phyloP scores from a whole-genome alignment of 2,113 vertebrate genomes.

The Zapornia atra region DNA sequence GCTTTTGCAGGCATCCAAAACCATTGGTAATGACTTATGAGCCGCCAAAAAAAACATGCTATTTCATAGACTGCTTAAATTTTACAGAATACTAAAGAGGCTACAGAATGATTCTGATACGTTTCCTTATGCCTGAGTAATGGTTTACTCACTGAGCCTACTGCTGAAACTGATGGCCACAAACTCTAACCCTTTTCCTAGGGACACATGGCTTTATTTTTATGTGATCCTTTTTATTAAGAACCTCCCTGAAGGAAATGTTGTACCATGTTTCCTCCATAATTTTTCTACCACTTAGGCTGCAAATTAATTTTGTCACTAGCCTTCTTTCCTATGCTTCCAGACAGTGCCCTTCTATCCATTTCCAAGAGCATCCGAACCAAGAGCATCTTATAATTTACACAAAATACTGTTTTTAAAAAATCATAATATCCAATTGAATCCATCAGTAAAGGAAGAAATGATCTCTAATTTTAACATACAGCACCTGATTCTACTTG shows the following conservation, averaged over 20 bases:
- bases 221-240: background rate
- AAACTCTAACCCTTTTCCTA: background rate
- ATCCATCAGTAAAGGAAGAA: background rate
- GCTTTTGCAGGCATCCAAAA: slow-evolving; percentile 21
- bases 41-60: background rate
- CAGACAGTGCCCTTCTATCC: background rate
- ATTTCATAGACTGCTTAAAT: slow-evolving; percentile 19
- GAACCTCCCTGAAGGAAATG: background rate
- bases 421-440: background rate
- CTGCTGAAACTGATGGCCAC: background rate
- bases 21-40: background rate
- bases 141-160: background rate
- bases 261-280: background rate
- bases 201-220: background rate
- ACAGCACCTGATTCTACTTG: background rate
- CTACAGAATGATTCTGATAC: background rate
- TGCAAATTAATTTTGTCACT: background rate
- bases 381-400: background rate
- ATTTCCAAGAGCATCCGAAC: background rate
- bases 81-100: background rate
- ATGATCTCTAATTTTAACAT: background rate
- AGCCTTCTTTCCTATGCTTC: background rate
- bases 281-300: background rate
- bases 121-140: background rate
- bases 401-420: background rate